phyloP scores from a whole-genome alignment of 2,113 vertebrate species.

The Dissostichus mawsoni region DNA sequence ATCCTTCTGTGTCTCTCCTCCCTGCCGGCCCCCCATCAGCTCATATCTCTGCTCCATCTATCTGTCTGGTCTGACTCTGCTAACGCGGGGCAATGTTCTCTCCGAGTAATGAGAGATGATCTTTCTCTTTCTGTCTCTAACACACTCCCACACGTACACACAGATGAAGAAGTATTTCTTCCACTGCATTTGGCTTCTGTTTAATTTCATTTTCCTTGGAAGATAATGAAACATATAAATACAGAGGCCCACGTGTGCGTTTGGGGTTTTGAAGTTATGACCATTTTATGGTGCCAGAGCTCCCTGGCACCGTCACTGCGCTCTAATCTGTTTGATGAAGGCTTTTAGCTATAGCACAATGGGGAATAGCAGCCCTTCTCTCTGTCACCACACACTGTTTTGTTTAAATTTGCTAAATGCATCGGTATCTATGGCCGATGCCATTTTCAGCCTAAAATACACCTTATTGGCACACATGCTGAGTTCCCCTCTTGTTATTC shows the following conservation, averaged over 20 bases:
- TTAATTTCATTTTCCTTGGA: constrained; percentile 78
- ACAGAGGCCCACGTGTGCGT: constrained; percentile 65
- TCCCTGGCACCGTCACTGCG: constrained; percentile 51
- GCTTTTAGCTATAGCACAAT: constrained; percentile 44
- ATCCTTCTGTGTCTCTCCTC: constrained; percentile 65
- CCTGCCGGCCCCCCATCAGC: constrained; percentile 58
- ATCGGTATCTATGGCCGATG: constrained; percentile 12
- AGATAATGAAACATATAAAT: constrained; percentile 85
- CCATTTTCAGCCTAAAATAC: constrained; percentile 13
- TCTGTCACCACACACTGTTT: constrained; percentile 20
- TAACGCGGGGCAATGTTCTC: constrained; percentile 70
- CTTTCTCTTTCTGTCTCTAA: constrained; percentile 47
- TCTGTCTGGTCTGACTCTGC: constrained; percentile 65
- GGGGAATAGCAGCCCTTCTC: constrained; percentile 12
- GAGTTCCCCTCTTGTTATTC: constrained; percentile 26
- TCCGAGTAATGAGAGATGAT: constrained; percentile 57
- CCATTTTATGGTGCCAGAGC: constrained; percentile 67
- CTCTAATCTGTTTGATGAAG: constrained; percentile 69
- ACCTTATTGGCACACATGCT: constrained; percentile 13
- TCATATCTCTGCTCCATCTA: constrained; percentile 66
- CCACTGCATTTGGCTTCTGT: constrained; percentile 68
- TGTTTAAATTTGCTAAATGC: constrained; percentile 20
- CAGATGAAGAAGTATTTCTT: constrained; percentile 62
- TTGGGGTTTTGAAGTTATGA: constrained; percentile 72
- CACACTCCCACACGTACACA: constrained; percentile 42